Conservation (phyloP, 2,797 vertebrate species). For the Alauda arvensis region DNA sequence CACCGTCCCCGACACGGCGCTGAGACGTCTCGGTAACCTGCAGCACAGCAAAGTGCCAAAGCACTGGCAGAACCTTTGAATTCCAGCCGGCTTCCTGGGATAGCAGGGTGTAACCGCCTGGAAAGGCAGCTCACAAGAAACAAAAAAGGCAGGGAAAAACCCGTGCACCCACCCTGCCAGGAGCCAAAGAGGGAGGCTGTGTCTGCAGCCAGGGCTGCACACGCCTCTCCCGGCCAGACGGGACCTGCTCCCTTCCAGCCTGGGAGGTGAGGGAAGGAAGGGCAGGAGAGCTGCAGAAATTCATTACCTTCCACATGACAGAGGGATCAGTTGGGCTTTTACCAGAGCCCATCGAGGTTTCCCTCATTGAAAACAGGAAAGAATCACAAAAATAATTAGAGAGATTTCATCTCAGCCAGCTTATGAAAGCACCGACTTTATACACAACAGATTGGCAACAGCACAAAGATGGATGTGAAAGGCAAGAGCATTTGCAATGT, state of each 20-base stretch:
- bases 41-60: neutral
- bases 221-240: neutral
- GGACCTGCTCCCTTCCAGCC: constrained; percentile 33
- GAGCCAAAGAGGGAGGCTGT: constrained; percentile 31
- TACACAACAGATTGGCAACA: constrained; percentile 53
- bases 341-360: constrained; percentile 24
- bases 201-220: constrained; percentile 42
- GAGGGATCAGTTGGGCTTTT: constrained; percentile 18
- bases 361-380: constrained; percentile 55
- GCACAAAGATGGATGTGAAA: constrained; percentile 55
- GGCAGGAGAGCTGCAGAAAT: constrained; percentile 25
- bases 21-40: neutral
- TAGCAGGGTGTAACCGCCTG: constrained; percentile 30
- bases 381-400: constrained; percentile 63
- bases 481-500: constrained; percentile 50
- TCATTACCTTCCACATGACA: constrained; percentile 44
- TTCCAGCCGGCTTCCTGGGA: neutral
- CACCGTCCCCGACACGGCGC: neutral
- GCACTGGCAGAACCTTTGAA: constrained; percentile 46
- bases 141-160: constrained; percentile 34
- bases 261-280: neutral
- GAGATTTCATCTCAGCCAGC: constrained; percentile 58
- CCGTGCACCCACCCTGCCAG: constrained; percentile 34
- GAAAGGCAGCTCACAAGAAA: constrained; percentile 45
- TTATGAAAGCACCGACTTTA: constrained; percentile 55